Evolutionary conservation across 2,888 invertebrate genomes (phyloP).

Genomic region (Piscicola geometra): DNA sequence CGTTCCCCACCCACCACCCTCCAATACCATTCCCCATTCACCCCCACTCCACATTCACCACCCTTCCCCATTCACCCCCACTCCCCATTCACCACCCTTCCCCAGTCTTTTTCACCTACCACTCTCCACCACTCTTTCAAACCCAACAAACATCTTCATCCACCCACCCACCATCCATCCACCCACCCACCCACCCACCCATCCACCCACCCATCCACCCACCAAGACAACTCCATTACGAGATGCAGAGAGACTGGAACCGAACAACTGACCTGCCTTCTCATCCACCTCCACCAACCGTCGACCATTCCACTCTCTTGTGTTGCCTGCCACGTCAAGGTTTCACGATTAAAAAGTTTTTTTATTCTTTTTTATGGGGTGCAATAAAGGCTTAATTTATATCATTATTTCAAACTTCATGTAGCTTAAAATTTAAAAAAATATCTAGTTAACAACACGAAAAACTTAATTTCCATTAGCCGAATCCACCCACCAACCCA

Average conservation of each 20-base stretch:
- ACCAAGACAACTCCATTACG: neutral
- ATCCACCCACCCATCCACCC: neutral
- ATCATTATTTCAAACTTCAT: too few relatives aligned
- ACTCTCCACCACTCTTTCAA: neutral
- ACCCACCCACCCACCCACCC: neutral
- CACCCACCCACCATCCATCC: too few relatives aligned
- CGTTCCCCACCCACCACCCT: neutral
- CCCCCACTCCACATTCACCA: neutral
- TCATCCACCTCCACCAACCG: conserved; percentile 7
- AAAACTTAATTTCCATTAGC: neutral
- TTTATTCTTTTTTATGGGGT: too few relatives aligned
- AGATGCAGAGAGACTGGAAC: neutral
- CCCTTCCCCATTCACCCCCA: neutral
- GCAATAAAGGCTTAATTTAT: too few relatives aligned
- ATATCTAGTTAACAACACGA: neutral
- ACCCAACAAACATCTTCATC: neutral
- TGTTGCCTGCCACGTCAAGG: neutral
- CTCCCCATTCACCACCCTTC: neutral
- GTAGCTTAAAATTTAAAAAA: neutral
- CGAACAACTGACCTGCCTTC: neutral
- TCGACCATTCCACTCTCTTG: neutral
- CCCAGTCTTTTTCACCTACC: neutral
- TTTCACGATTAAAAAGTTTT: too few relatives aligned
- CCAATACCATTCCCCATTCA: neutral
- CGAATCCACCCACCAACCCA: too few relatives aligned